A percentile compares a stretch with the other conserved stretches of the same genome.
These are phyloP conservation scores for Myotis myotis DNA, from an alignment of 2,797 vertebrate species.

Conservation along the genomic window DNA sequence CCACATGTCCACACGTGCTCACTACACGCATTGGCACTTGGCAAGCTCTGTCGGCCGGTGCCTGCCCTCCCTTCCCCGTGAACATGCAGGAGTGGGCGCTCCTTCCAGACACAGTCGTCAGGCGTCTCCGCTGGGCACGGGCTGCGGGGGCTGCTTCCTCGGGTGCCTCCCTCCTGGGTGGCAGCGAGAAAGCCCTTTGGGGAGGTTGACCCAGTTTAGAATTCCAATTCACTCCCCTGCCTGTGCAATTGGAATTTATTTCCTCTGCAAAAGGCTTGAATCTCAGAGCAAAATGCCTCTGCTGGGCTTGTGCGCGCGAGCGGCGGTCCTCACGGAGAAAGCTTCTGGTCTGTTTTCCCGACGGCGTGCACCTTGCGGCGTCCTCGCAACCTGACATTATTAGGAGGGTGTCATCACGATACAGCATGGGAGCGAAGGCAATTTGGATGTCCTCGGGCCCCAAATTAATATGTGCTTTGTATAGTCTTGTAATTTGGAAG, in stretches of 20 bases:
- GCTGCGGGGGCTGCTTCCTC: background rate
- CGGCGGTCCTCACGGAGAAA: slow-evolving; percentile 44
- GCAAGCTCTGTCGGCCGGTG: background rate
- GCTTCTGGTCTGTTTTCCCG: slow-evolving; percentile 61
- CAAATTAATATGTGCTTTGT: slow-evolving; percentile 77
- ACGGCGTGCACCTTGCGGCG: slow-evolving; percentile 8
- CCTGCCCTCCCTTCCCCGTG: background rate
- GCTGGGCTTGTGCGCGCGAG: background rate
- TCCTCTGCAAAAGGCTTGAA: slow-evolving; percentile 56
- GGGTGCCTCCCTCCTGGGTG: background rate
- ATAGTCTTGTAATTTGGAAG: slow-evolving; percentile 73
- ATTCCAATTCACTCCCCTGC: slow-evolving; percentile 57
- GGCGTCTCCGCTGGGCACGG: background rate
- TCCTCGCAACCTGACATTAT: slow-evolving; percentile 36
- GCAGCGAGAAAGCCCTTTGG: background rate
- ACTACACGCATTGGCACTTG: fast-evolving
- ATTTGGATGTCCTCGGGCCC: slow-evolving; percentile 72
- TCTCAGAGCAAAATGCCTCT: slow-evolving; percentile 48
- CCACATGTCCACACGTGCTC: fast-evolving
- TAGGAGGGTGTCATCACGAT: slow-evolving; percentile 55
- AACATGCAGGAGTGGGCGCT: background rate
- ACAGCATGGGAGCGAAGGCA: slow-evolving; percentile 51
- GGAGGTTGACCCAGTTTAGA: slow-evolving; percentile 61
- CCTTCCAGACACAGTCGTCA: background rate
- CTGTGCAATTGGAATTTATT: slow-evolving; percentile 57